Conservation (phyloP, 2,888 invertebrate species). For the Halictus quadricinctus region DNA sequence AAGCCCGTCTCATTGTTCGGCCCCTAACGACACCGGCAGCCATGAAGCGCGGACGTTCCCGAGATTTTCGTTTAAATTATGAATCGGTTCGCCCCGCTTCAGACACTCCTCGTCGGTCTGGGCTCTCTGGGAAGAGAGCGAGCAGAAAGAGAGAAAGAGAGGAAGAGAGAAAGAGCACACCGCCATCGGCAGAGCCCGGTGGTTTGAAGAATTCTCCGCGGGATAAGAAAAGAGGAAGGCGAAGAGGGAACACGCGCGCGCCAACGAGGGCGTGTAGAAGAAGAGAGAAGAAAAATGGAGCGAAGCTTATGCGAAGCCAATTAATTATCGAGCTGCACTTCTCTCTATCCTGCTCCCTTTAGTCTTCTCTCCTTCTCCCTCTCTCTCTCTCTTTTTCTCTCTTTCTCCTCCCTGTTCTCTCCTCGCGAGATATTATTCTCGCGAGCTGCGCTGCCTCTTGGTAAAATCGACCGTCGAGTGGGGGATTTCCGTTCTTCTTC, state of each 20-base stretch:
- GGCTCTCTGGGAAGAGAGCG: conserved; percentile 17
- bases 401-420: not conserved
- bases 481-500: conserved; percentile 48
- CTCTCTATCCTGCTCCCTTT: conserved; percentile 23
- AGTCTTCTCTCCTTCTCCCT: not conserved
- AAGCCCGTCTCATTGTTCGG: conserved; percentile 50
- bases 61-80: conserved; percentile 68
- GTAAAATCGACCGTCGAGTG: conserved; percentile 58
- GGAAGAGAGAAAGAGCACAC: not conserved
- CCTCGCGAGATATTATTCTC: conserved; percentile 55
- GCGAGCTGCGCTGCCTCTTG: conserved; percentile 32
- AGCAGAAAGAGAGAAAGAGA: not conserved
- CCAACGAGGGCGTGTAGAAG: conserved; percentile 42
- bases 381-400: not conserved
- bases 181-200: conserved; percentile 45
- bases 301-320: conserved; percentile 74
- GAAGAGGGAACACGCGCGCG: conserved; percentile 17
- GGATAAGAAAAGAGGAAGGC: conserved; percentile 44
- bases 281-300: conserved; percentile 71
- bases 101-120: conserved; percentile 24
- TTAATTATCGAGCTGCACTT: conserved; percentile 69
- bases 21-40: conserved; percentile 46
- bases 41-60: conserved; percentile 52
- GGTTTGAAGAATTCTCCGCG: conserved; percentile 48
- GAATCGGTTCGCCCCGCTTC: conserved; percentile 39